Conservation (phyloP, 2,113 vertebrate species). For the Dicrurus megarhynchus region DNA sequence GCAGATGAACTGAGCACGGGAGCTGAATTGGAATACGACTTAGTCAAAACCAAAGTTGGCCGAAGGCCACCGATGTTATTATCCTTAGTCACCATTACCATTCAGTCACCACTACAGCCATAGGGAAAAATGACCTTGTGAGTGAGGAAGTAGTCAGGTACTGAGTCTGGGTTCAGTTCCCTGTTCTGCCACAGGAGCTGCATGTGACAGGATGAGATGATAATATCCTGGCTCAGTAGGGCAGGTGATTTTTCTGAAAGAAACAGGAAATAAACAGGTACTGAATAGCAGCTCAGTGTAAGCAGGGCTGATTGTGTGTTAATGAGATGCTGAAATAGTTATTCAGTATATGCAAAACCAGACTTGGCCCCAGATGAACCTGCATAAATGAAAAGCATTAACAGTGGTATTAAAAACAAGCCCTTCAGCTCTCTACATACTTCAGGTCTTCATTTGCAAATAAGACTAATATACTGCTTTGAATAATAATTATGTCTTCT, state of each 20-base stretch:
- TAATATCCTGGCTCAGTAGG: not conserved
- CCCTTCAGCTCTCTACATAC: not conserved
- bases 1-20: not conserved
- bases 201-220: not conserved
- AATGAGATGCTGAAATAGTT: not conserved
- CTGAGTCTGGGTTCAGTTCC: not conserved
- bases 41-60: not conserved
- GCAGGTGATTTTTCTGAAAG: not conserved
- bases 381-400: not conserved
- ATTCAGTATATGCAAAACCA: not conserved
- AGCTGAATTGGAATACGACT: not conserved
- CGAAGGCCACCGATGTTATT: not conserved
- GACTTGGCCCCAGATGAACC: not conserved
- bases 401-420: not conserved
- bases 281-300: not conserved
- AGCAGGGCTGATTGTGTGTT: not conserved
- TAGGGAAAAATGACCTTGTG: not conserved
- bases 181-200: not conserved
- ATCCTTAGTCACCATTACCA: not conserved
- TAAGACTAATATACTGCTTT: not conserved
- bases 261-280: constrained; percentile 2
- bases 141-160: not conserved
- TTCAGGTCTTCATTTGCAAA: not conserved
- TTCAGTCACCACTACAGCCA: not conserved
- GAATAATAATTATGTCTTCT: not conserved